These are phyloP conservation scores for Idaea biselata DNA, from an alignment of 2,888 invertebrate species.

Conservation along the genomic window DNA sequence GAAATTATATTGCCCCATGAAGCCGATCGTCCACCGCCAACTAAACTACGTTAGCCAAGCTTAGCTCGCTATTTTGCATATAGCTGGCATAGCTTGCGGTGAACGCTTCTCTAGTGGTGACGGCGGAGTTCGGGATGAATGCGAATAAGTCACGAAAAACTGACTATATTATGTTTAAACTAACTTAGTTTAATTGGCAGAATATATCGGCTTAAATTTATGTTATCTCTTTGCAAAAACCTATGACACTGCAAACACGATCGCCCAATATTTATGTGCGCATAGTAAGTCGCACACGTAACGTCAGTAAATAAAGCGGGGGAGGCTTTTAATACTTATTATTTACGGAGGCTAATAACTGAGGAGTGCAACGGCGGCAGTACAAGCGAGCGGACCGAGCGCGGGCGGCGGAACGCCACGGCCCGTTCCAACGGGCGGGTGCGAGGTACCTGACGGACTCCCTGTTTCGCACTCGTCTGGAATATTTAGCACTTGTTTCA, in stretches of 20 bases:
- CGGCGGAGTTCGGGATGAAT: too few species aligned
- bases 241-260: not conserved
- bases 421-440: conserved; percentile 12
- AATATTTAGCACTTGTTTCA: conserved; percentile 64
- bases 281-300: conserved; percentile 53
- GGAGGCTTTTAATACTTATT: conserved; percentile 68
- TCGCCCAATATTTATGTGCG: conserved; percentile 37
- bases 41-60: too few species aligned
- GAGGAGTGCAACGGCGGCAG: conserved; percentile 37
- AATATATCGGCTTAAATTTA: too few species aligned
- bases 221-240: not conserved
- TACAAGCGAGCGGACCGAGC: conserved; percentile 8
- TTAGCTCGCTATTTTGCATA: too few species aligned
- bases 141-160: too few species aligned
- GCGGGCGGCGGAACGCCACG: conserved; percentile 28
- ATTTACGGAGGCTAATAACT: conserved; percentile 75
- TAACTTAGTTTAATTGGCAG: too few species aligned
- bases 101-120: too few species aligned
- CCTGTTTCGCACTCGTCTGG: conserved; percentile 54
- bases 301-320: conserved; percentile 66
- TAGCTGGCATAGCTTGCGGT: too few species aligned
- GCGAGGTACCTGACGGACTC: conserved; percentile 34
- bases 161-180: too few species aligned
- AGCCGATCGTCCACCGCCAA: too few species aligned
- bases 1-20: too few species aligned